Base-by-base conservation (phyloP, 92 coral and sea anemone species). In the Montipora capitata region DNA sequence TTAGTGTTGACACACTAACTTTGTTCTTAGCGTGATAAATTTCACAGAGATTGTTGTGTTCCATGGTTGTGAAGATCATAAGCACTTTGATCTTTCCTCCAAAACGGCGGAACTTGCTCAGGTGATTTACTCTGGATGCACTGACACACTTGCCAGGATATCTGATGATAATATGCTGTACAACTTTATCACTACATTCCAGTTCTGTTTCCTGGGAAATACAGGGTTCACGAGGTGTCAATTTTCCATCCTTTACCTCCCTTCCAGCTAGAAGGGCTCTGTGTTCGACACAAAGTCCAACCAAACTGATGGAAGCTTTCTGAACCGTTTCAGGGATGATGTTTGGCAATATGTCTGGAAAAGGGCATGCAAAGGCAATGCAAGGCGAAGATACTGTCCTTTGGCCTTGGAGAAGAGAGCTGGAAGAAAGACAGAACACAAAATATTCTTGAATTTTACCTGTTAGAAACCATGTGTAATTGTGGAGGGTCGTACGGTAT, bases 331-430 rank as follows among this genome's bases (percentile, higher is more conserved):
- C 88, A 39, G 69, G 72, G 6, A 84, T 84, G n/a, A 3, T 5
- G 13, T n/a, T 43, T 70, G 88, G 40, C 9, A 84, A 11, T 18
- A 44, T 43, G 4, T 73, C 59, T 9, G 80, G 72, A 63, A 84
- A 13, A 73, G 68, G 68, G 88, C 88, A 83, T 83, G 72, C 41
- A 83, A 51, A 2, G 88, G 88, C 4, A 81, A 63, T 5, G 86
- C 61, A 14, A 83, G 42, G 1, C 72, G 69, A 5, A 72, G 70
- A n/a, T 35, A 56, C 40, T 83, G 88, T 11, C 88, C 88, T 27
- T 83, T 83, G n/a, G 80, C 80, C 66, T 83, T 83, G 35, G 88
- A 83, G 38, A 27, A 83, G 16, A 72, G 78, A 27, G 88, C 88
- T 74, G 80, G 4, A 11, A 68, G 5, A 38, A 68, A 68, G 7